phyloP scores from a whole-genome alignment of 2,113 vertebrate genomes.

The Thamnaconus septentrionalis region DNA sequence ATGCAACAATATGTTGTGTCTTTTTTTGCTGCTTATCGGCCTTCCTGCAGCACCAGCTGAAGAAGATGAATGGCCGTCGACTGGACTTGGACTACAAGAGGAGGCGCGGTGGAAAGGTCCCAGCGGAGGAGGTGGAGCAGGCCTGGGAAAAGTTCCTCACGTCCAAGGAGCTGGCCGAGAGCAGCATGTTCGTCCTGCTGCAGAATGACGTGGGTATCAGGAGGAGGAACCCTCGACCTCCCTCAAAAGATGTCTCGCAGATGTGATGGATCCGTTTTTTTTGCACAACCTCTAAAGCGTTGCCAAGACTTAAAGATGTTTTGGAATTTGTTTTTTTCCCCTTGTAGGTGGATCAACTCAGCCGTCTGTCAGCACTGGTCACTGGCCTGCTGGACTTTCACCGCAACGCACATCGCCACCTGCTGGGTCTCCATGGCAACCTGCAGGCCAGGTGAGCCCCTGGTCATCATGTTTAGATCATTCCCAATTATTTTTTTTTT shows the following conservation, averaged over 20 bases:
- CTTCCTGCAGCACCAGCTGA: conserved; percentile 82
- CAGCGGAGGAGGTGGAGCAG: conserved; percentile 82
- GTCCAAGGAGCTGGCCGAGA: conserved; percentile 88
- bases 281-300: too few species aligned
- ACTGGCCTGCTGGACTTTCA: conserved; percentile 86
- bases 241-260: not conserved
- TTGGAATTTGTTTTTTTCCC: not conserved
- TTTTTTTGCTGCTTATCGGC: not conserved
- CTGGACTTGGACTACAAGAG: conserved; percentile 94
- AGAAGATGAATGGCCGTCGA: conserved; percentile 88
- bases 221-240: not conserved
- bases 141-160: conserved; percentile 89
- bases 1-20: not conserved
- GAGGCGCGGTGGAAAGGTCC: conserved; percentile 80
- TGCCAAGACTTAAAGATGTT: not conserved
- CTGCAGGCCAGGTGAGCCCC: conserved; percentile 76
- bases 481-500: too few species aligned
- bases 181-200: conserved; percentile 91
- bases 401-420: conserved; percentile 78
- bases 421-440: conserved; percentile 82
- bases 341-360: conserved; percentile 84
- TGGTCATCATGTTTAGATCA: not conserved
- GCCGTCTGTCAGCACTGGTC: conserved; percentile 81
- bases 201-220: conserved; percentile 88
- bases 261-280: too few species aligned